Evolutionary conservation across 2,113 vertebrate genomes (phyloP), one percentile per base, ranked within the genome.

Genomic region (Barnardius zonarius): DNA sequence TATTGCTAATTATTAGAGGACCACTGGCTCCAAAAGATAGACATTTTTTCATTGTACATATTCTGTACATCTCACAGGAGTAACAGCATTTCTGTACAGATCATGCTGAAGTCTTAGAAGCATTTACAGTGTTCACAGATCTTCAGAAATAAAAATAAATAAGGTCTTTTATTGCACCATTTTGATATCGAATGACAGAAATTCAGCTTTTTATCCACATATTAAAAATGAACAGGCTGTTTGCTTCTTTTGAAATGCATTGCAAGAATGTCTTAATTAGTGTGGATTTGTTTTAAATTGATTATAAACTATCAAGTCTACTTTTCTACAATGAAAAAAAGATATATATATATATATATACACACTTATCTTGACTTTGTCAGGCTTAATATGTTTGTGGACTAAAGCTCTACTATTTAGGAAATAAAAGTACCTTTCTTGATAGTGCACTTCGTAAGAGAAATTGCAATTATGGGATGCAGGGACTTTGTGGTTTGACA

Each of bases 1-100:
- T 91, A 95, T 83, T 69, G 88, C 70, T 67, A 92, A 91, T 95
- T 96, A 82, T 89, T 89, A 89, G 69, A 87, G 59, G 49, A 73
- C 31, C 25, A 63, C 0, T 48, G 63, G 33, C 55, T 86, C 27
- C 44, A 79, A 82, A 88, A 82, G 37, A 68, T 0, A 57, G 37
- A 24, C 33, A 25, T 23, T 84, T 79, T 83, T 78, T 89, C 80
- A 69, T 76, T 66, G 54, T 27, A 62, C 1, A 2, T 46, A 69
- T 22, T 37, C 41, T 73, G 37, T n/a, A 46, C 25, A 76, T 41
- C 41, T 54, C 44, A 49, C 31, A 57, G 28, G 0, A 49, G 41
- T 37, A 88, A 67, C 28, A n/a, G 55, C 5, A 63, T 72, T 93
- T 61, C 73, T 4, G 3, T 17, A 64, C n/a, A 63, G 61, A 86